Evolutionary conservation across 2,113 vertebrate genomes (phyloP), one percentile per base, ranked within the genome.

Genomic region (Catagonus wagneri): DNA sequence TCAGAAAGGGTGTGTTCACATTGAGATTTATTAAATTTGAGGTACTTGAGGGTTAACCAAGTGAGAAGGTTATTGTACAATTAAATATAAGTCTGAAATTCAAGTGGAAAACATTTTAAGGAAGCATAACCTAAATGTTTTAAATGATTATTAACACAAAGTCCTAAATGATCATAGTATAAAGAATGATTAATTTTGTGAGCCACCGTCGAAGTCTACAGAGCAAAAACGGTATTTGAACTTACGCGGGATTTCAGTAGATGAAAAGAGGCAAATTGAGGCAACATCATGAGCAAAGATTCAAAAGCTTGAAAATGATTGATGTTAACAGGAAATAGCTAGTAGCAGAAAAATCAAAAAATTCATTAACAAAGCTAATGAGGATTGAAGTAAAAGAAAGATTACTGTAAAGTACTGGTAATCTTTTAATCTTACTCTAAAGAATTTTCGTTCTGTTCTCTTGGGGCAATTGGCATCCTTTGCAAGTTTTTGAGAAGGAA

Each of bases 151-250:
- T 93, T 90, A 93, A 93, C 44, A 39, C 25, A 54, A 88, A 86
- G 22, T 93, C 50, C 17, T 60, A 4, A 75, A 32, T 75, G 39
- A 90, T 90, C 44, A 36, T 4, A 72, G 78, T 29, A 8, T 74
- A 61, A 65, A 78, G 32, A 74, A 10, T 54, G 39, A 81, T 61
- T 65, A 61, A 81, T 81, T 87, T 60, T 69, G 65, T 79, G 75
- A 75, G 29, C 52, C 58, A 36, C 39, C 61, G 29, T 61, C 81
- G 65, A 85, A 75, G 44, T 44, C 75, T 75, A 44, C 52, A 69
- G 20, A 87, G 10, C n/a, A n/a, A 81, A 94, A 54, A 32, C 56
- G 29, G 36, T 66, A 85, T 85, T 84, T 90, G 72, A 80, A 93
- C 23, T 72, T 93, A n/a, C 4, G 16, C 19, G 65, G 44, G 23